Base-by-base conservation (phyloP, 1,140 invertebrate species). In the Trypoxylus dichotomus region DNA sequence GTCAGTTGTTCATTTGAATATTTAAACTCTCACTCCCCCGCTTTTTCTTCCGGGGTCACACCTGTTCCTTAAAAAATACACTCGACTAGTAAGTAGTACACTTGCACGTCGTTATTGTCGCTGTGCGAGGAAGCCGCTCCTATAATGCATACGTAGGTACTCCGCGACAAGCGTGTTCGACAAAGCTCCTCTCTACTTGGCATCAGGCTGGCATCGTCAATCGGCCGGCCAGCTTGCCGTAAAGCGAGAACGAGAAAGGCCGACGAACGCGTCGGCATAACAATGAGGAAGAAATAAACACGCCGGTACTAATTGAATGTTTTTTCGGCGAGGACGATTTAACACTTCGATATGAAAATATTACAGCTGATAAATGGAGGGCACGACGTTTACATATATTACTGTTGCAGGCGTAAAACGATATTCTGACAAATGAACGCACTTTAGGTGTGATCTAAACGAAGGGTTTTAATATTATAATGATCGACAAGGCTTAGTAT, bases 1-100 rank as follows among this genome's bases (percentile, higher is more conserved):
- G 79, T 76, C 79, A 76, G 79, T 80, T 80, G 79, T 77, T 80
- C 79, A 80, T 80, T 80, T 80, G 75, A 80, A 80, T 80, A 80
- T 76, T 78, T 79, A 78, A 75, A 80, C 78, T 13, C 47, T 19
- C 19, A 54, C 47, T 79, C 79, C 79, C 79, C 79, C 79, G 78
- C 79, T 47, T 79, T n/a, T n/a, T 76, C 42, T 80, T 80, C 79
- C 79, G 79, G 79, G 78, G 75, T 79, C 76, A 79, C 79, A 80
- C 79, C 79, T 80, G 79, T 80, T 77, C 47, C 60, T 68, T 68
- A 25, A 27, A 68, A 25, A 68, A 68, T n/a, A 54, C 15, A 54
- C 15, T 19, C 11, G 43, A 8, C 15, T 54, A 54, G 24, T 24
- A 68, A 19, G 60, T 21, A 68, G 60, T 68, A 68, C 3, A 29